phyloP scores from a whole-genome alignment of 1,140 invertebrate genomes.

The Achatina immaculata region DNA sequence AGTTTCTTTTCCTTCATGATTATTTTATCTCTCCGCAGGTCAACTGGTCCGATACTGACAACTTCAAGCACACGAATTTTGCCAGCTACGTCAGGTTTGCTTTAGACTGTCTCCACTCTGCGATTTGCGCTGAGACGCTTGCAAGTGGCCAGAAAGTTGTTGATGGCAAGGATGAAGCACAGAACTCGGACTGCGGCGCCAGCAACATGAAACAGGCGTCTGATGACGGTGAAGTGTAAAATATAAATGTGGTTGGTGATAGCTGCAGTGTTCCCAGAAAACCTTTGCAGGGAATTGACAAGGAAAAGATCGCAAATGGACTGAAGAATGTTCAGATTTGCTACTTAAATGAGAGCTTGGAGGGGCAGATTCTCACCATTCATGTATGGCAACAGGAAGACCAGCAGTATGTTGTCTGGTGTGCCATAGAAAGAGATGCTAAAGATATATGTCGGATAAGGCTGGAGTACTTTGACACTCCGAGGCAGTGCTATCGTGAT shows the following conservation, averaged over 20 bases:
- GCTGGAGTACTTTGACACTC: conserved; percentile 13
- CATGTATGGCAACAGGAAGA: conserved; percentile 34
- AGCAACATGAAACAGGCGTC: no score
- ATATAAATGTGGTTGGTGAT: no score
- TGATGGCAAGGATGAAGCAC: no score
- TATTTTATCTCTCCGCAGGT: conserved; percentile 4
- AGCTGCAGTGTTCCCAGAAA: neutral
- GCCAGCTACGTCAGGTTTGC: conserved; percentile 23
- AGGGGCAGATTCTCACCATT: conserved; percentile 26
- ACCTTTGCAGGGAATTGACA: neutral
- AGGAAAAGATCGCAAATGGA: conserved; percentile 1
- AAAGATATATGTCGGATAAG: conserved; percentile 1
- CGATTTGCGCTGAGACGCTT: no score
- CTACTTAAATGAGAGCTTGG: conserved; percentile 30
- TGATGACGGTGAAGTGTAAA: no score
- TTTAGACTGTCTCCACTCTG: no score
- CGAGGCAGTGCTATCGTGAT: no score
- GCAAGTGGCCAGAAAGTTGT: no score
- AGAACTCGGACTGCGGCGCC: no score
- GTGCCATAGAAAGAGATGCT: conserved; percentile 25
- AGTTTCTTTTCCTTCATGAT: no score
- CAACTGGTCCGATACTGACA: conserved; percentile 40
- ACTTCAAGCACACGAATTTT: conserved; percentile 41
- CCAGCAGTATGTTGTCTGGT: conserved; percentile 3
- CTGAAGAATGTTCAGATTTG: conserved; percentile 17